Evolutionary conservation across 2,797 vertebrate species (phyloP), one percentile per base, ranked within the genome.

Genomic region (Rhinoraja longicauda): DNA sequence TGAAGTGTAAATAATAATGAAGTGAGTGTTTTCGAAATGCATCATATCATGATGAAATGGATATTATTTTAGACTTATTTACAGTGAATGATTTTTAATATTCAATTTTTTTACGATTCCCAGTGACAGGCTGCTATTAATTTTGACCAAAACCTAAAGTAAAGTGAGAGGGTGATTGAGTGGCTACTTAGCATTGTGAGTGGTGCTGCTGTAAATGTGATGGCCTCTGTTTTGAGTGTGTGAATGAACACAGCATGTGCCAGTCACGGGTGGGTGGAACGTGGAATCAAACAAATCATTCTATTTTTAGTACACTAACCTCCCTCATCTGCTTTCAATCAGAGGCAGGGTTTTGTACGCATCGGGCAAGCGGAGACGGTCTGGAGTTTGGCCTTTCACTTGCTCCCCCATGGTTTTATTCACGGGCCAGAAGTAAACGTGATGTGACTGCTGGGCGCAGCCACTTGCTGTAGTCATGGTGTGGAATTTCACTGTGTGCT

Each of bases 401-500:
- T 19, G 93, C 94, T 94, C 93, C 93, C 93, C 90, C 4, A 6
- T 0, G 73, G 73, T 78, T 94, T 93, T 81, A 70, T 78, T 72
- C 93, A 94, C 93, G 95, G 95, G 94, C 94, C 93, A 10, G 95
- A 15, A 78, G 93, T 15, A 24, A 94, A 93, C 94, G 93, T 93
- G 93, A 93, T 81, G 93, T 26, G 64, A 94, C 95, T 94, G 94
- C 94, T 94, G 94, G 93, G 57, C 59, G 94, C 0, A 75, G 94
- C 93, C 94, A 81, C 21, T 94, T 77, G 94, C 93, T 94, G 95
- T 94, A 94, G 94, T 95, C 95, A 94, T 94, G 95, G 95, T 96
- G 95, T 96, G 96, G 97, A 97, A 97, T 97, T 96, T 96, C 95
- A 93, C 95, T 95, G 93, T 95, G 94, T 95, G 94, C 94, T 84